phyloP scores from a whole-genome alignment of 2,113 vertebrate species.

The Leuciscus idus region DNA sequence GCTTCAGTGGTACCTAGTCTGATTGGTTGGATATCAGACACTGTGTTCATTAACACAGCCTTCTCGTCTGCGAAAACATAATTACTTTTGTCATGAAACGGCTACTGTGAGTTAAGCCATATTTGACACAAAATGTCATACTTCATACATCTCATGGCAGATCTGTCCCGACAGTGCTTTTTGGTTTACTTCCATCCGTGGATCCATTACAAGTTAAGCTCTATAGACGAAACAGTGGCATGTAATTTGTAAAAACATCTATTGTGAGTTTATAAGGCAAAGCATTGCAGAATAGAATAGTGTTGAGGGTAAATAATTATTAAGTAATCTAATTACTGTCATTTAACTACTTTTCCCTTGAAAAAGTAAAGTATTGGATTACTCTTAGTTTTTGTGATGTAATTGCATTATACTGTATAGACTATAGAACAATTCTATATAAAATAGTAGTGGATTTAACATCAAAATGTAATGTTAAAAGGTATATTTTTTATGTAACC shows the following conservation, averaged over 20 bases:
- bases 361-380: too few species aligned
- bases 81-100: background rate
- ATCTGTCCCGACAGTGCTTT: slow-evolving; percentile 2
- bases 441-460: too few species aligned
- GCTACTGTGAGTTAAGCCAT: slow-evolving; percentile 29
- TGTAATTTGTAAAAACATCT: background rate
- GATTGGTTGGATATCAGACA: background rate
- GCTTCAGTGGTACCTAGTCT: background rate
- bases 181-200: background rate
- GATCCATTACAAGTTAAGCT: background rate
- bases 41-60: background rate
- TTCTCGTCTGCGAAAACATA: background rate
- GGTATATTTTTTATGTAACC: too few species aligned
- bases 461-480: too few species aligned
- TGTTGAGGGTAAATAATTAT: too few species aligned
- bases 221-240: background rate
- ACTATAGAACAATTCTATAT: too few species aligned
- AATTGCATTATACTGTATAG: too few species aligned
- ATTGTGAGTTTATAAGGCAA: background rate
- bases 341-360: too few species aligned
- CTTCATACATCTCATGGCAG: background rate
- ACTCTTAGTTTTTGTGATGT: too few species aligned
- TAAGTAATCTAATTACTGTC: too few species aligned
- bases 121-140: slow-evolving; percentile 31
- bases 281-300: background rate